Evolutionary conservation across 2,888 invertebrate genomes (phyloP).

Genomic region (Chelonus formosanus): DNA sequence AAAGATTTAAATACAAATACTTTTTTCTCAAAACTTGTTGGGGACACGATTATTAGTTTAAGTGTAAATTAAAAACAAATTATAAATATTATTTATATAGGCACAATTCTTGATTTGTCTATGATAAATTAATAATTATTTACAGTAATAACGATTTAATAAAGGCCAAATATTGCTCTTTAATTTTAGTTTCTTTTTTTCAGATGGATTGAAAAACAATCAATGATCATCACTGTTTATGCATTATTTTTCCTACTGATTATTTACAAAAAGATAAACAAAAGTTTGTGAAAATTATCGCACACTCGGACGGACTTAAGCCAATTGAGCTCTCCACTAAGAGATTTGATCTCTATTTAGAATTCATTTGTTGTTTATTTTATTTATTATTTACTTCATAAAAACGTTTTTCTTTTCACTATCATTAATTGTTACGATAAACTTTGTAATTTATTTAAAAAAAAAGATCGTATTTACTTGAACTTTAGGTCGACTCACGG

Average conservation of each 20-base stretch:
- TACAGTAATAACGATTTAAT: slow-evolving; percentile 17
- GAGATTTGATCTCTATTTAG: slow-evolving; percentile 25
- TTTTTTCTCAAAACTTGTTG: neutral
- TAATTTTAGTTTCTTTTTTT: neutral
- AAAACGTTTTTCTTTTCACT: slow-evolving; percentile 9
- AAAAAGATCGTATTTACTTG: neutral
- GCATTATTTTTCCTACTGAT: neutral
- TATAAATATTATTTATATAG: slow-evolving; percentile 21
- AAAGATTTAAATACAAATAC: neutral
- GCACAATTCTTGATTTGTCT: slow-evolving; percentile 27
- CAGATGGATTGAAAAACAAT: neutral
- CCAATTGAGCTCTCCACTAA: slow-evolving; percentile 47
- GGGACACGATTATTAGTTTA: no score
- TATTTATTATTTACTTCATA: slow-evolving; percentile 28
- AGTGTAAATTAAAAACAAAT: neutral
- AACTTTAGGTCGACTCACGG: slow-evolving; percentile 18
- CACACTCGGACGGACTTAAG: slow-evolving; percentile 61
- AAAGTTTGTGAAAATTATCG: slow-evolving; percentile 23
- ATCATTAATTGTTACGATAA: neutral
- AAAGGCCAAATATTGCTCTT: neutral
- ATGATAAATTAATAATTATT: slow-evolving; percentile 31
- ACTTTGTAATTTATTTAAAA: slow-evolving; percentile 1
- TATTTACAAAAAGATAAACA: slow-evolving; percentile 22
- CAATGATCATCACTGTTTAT: slow-evolving; percentile 2
- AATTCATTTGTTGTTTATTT: slow-evolving; percentile 33